Conservation (phyloP, 2,113 vertebrate species). For the Lasiurus cinereus region DNA sequence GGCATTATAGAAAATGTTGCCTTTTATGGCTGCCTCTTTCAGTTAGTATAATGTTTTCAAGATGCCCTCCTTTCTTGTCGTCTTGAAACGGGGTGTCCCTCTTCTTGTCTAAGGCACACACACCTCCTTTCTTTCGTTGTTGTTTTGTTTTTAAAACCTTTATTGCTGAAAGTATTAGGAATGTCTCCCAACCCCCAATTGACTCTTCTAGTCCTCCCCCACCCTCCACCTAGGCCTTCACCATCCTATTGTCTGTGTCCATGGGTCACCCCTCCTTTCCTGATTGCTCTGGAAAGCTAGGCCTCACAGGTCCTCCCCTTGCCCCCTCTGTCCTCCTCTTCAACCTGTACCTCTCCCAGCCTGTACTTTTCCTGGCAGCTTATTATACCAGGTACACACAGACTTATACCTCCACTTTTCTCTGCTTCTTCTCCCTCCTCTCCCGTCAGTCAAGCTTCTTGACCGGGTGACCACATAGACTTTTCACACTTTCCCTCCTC, state of each 20-base stretch:
- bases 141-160: too few species aligned
- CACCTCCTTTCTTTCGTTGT: neutral
- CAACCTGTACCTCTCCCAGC: neutral
- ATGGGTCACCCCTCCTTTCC: neutral
- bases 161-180: too few species aligned
- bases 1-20: too few species aligned
- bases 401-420: neutral
- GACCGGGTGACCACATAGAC: rapidly evolving
- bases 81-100: neutral
- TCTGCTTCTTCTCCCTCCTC: neutral
- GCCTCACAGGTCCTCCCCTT: neutral
- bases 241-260: too few species aligned
- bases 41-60: neutral
- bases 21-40: neutral
- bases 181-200: too few species aligned
- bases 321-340: neutral
- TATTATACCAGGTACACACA: too few species aligned
- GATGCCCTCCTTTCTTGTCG: neutral
- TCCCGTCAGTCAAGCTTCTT: neutral
- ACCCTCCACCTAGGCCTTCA: too few species aligned
- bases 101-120: neutral
- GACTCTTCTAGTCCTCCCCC: too few species aligned
- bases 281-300: neutral
- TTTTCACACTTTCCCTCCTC: neutral
- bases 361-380: neutral